These are phyloP conservation scores for Epizoanthus fatuus DNA, from an alignment of 92 coral and sea anemone genomes.

Conservation along the genomic window DNA sequence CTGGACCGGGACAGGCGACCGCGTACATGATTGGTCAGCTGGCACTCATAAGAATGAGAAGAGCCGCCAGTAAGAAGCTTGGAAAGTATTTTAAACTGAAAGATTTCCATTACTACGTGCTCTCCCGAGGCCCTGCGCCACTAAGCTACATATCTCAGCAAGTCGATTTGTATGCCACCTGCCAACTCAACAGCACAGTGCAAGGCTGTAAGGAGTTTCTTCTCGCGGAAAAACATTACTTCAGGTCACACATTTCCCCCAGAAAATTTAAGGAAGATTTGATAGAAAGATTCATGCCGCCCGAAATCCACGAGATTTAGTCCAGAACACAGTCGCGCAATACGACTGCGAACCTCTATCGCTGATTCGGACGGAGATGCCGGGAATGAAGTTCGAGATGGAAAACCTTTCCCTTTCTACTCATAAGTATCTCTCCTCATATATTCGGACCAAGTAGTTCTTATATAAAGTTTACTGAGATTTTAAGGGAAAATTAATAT, in stretches of 20 bases:
- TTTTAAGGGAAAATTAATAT: too few species aligned
- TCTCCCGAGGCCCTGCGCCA: slow-evolving; percentile 90
- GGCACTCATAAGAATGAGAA: slow-evolving; percentile 84
- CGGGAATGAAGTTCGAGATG: too few species aligned
- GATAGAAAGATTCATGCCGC: slow-evolving; percentile 22
- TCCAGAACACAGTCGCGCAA: too few species aligned
- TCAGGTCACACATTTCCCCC: neutral
- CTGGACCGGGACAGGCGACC: slow-evolving; percentile 98
- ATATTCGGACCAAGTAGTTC: too few species aligned
- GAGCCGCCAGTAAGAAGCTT: slow-evolving; percentile 73
- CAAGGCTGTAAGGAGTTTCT: slow-evolving; percentile 65
- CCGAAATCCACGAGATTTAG: slow-evolving; percentile 38
- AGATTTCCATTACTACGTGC: slow-evolving; percentile 92
- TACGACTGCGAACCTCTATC: too few species aligned
- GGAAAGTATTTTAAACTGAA: slow-evolving; percentile 74
- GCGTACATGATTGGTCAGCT: slow-evolving; percentile 99
- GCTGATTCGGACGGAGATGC: too few species aligned
- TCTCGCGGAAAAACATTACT: slow-evolving; percentile 7
- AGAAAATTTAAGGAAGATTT: neutral
- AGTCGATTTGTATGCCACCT: slow-evolving; percentile 71
- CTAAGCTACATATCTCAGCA: slow-evolving; percentile 69
- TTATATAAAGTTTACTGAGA: too few species aligned
- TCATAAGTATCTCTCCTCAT: too few species aligned
- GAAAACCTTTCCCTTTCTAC: too few species aligned
- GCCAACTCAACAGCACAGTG: slow-evolving; percentile 55